phyloP scores from a whole-genome alignment of 2,113 vertebrate species.

The Rhinolophus sinicus region DNA sequence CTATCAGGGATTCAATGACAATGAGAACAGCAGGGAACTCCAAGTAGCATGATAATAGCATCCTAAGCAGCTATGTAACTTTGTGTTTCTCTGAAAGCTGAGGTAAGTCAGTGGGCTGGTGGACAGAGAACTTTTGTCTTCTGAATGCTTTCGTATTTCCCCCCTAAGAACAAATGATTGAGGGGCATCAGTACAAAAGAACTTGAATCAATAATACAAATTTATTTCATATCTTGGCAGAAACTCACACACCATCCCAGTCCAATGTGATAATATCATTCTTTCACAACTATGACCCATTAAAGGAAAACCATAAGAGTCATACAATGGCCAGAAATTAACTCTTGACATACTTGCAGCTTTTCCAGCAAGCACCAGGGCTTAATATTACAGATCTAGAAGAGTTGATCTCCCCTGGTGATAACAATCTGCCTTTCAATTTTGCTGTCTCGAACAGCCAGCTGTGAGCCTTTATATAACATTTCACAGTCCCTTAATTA shows the following conservation, averaged over 20 bases:
- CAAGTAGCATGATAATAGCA: constrained; percentile 26
- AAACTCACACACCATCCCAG: not conserved
- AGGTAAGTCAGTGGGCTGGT: not conserved
- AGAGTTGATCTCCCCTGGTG: constrained; percentile 73
- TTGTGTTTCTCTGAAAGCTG: not conserved
- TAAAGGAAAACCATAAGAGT: constrained; percentile 54
- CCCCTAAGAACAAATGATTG: not conserved
- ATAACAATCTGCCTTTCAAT: constrained; percentile 82
- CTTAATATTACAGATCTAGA: constrained; percentile 68
- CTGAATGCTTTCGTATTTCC: not conserved
- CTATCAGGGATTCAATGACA: constrained; percentile 62
- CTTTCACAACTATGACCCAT: constrained; percentile 29
- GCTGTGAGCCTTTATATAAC: constrained; percentile 81
- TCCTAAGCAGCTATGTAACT: constrained; percentile 41
- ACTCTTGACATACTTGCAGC: constrained; percentile 71
- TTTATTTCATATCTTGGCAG: constrained; percentile 55
- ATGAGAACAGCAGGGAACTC: constrained; percentile 59
- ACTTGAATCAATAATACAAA: not conserved
- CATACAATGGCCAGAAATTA: constrained; percentile 68
- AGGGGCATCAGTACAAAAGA: not conserved
- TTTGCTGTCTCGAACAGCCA: constrained; percentile 77
- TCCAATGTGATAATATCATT: constrained; percentile 51
- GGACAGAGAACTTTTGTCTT: constrained; percentile 42
- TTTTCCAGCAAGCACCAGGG: constrained; percentile 45
- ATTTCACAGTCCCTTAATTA: constrained; percentile 83